A percentile compares a stretch with the other conserved stretches of the same genome.
phyloP scores from a whole-genome alignment of 92 coral and sea anemone species.

The Actinernus sp. region DNA sequence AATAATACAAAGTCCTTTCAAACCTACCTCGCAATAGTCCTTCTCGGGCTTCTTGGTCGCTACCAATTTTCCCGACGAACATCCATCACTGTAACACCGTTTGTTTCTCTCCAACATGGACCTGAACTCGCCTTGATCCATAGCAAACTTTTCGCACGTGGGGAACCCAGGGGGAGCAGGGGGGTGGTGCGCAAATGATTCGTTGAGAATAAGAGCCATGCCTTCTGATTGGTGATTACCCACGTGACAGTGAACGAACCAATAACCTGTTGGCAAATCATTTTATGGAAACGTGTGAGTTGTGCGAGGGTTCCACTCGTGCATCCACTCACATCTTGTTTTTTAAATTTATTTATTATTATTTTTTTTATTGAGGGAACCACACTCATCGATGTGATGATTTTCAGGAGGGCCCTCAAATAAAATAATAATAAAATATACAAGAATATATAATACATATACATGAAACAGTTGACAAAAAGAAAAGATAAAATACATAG shows the following conservation, averaged over 20 bases:
- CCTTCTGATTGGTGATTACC: constrained; percentile 63
- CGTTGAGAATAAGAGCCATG: constrained; percentile 67
- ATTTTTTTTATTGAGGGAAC: too few relatives aligned
- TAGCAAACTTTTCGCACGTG: constrained; percentile 18
- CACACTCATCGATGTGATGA: too few relatives aligned
- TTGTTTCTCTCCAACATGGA: constrained; percentile 16
- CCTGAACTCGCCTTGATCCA: constrained; percentile 6
- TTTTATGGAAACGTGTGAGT: too few relatives aligned
- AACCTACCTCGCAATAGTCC: not conserved
- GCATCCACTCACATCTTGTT: too few relatives aligned
- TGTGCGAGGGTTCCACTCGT: too few relatives aligned
- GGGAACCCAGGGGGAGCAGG: constrained; percentile 50
- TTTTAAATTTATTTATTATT: too few relatives aligned
- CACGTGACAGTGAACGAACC: constrained; percentile 83
- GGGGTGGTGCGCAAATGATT: constrained; percentile 30
- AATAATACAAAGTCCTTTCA: too few relatives aligned
- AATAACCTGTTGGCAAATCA: constrained; percentile 66
- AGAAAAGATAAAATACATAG: too few relatives aligned
- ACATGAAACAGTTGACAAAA: too few relatives aligned
- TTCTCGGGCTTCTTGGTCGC: not conserved
- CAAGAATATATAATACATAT: too few relatives aligned
- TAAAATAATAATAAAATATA: too few relatives aligned
- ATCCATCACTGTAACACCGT: constrained; percentile 2
- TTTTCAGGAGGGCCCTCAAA: too few relatives aligned
- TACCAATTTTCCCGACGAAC: not conserved